These are phyloP conservation scores for Melanotaenia nigrans DNA, from an alignment of 2,797 vertebrate species.

Conservation along the genomic window DNA sequence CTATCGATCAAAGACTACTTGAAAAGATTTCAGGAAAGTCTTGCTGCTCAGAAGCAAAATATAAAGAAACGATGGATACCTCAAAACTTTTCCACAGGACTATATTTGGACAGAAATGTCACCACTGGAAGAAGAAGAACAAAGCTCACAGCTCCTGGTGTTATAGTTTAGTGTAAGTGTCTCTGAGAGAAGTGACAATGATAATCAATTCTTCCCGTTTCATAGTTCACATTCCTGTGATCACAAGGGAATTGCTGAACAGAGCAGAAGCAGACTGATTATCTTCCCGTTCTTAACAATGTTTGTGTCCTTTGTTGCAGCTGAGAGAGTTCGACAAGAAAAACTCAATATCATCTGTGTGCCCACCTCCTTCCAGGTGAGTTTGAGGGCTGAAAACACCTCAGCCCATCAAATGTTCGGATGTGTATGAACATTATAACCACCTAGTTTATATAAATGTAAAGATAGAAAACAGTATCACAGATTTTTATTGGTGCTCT, in stretches of 20 bases:
- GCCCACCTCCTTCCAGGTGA: slow-evolving; percentile 96
- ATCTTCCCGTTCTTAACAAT: neutral
- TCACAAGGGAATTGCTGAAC: neutral
- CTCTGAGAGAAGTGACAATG: neutral
- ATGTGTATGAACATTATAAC: neutral
- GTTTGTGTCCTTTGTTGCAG: slow-evolving; percentile 72
- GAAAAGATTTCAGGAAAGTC: neutral
- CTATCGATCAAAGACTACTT: too few species aligned
- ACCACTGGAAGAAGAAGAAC: neutral
- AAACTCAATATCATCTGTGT: slow-evolving; percentile 93
- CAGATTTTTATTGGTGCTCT: neutral
- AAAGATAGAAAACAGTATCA: neutral
- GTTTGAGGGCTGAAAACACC: slow-evolving; percentile 12
- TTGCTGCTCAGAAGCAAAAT: neutral
- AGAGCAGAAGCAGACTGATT: neutral
- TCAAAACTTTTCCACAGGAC: neutral
- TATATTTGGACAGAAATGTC: neutral
- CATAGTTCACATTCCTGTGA: neutral
- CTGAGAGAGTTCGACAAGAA: slow-evolving; percentile 91
- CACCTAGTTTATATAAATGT: too few species aligned
- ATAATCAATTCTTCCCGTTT: neutral
- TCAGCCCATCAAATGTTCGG: neutral
- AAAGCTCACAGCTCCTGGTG: neutral
- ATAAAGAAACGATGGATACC: neutral
- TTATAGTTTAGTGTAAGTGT: neutral